Evolutionary conservation across 1,140 invertebrate genomes (phyloP).

Genomic region (Leptoteleia sp.): DNA sequence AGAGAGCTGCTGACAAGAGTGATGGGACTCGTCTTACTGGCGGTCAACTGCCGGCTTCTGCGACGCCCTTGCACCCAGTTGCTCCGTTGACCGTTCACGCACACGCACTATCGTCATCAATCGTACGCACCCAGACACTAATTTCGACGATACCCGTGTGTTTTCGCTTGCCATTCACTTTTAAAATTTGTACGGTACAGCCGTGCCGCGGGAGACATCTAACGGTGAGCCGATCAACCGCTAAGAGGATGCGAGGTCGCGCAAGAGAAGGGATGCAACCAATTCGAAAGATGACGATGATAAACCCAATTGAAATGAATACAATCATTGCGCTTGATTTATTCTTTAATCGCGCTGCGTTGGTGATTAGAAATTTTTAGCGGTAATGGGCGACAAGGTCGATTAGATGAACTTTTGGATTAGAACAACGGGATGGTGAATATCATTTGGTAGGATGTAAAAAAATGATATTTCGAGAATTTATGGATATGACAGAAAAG

Average conservation of each 20-base stretch:
- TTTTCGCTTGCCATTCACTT: constrained; percentile 68
- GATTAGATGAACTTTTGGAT: no score
- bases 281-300: constrained; percentile 2
- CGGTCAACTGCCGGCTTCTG: constrained; percentile 13
- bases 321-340: background rate
- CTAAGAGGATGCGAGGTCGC: constrained; percentile 11
- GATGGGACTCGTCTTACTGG: constrained; percentile 37
- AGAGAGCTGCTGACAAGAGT: background rate
- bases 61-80: constrained; percentile 4
- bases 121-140: constrained; percentile 26
- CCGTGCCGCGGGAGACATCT: constrained; percentile 23
- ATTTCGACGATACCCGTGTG: constrained; percentile 36
- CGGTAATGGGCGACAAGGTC: no score
- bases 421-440: no score
- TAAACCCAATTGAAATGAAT: background rate
- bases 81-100: constrained; percentile 14
- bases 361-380: no score
- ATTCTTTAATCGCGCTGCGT: no score
- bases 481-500: no score
- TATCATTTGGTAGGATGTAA: no score
- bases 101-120: constrained; percentile 50
- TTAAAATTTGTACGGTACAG: constrained; percentile 67
- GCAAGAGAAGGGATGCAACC: background rate
- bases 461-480: no score
- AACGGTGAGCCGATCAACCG: background rate